Evolutionary conservation across 2,797 vertebrate genomes (phyloP), one percentile per base, ranked within the genome.

Genomic region (Mycteria americana): DNA sequence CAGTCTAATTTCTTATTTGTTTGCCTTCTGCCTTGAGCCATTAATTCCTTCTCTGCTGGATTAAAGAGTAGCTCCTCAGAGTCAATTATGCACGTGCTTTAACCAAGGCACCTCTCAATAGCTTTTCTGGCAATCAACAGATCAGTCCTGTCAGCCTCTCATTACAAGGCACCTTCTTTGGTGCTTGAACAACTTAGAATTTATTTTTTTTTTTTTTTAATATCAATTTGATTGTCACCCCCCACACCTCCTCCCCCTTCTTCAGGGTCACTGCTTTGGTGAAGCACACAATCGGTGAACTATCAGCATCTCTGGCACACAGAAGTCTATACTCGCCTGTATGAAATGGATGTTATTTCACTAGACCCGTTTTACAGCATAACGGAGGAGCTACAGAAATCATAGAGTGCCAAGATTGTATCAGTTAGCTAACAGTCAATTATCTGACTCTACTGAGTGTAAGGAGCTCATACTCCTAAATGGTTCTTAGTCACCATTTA

Each of bases 1-100:
- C 85, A 92, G 80, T 31, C 85, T 91, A 92, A 93, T 95, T 92
- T 95, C 95, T 96, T 88, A 92, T 50, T 91, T 95, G 89, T 96
- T 95, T 91, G 74, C 80, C 74, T 96, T 90, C 80, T 76, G 96
- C 93, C 93, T 90, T 88, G 70, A 96, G 93, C 85, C 92, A 95
- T 89, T 96, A 94, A 92, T 95, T 97, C 85, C 51, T 81, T 50
- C 95, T 86, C 79, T 50, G 63, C 46, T 70, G 93, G 88, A 93
- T 94, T 93, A 96, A 92, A 81, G 87, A 93, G 56, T 21, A 91
- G 87, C 31, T 95, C 79, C 79, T 93, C 43, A 8, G 59, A 83
- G 88, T 89, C 91, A 88, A 25, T 94, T 90, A 91, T 18, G 64
- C 53, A 85, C 4, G 2, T 64, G 87, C 73, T 91, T 90, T 92